Percentiles rank a stretch among this genome's conserved stretches.
phyloP scores from a whole-genome alignment of 2,113 vertebrate genomes.

The Alectura lathami region DNA sequence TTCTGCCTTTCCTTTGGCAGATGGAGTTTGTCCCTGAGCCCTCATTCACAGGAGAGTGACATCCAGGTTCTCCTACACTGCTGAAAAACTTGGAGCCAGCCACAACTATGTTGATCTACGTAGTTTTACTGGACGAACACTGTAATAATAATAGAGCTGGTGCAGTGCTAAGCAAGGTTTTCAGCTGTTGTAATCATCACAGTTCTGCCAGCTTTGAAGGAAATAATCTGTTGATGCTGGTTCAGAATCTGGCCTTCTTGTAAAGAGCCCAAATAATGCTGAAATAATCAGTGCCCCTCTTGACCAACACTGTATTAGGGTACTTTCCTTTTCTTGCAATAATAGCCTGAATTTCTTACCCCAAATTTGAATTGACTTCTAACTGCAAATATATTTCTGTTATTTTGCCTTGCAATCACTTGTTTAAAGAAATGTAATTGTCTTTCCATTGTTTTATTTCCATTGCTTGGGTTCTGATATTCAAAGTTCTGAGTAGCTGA shows the following conservation, averaged over 20 bases:
- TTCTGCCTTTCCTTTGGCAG: not conserved
- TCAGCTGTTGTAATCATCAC: constrained; percentile 17
- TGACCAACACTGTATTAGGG: not conserved
- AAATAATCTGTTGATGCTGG: not conserved
- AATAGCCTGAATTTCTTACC: not conserved
- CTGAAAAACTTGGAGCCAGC: not conserved
- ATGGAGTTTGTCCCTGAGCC: not conserved
- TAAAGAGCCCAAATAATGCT: not conserved
- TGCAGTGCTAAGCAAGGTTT: not conserved
- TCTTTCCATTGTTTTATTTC: constrained; percentile 29
- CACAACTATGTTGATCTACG: not conserved
- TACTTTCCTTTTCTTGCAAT: not conserved
- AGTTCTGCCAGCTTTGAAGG: not conserved
- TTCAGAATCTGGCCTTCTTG: not conserved
- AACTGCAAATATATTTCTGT: not conserved
- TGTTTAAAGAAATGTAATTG: not conserved
- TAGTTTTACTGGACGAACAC: constrained; percentile 26
- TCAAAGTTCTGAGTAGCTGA: not conserved
- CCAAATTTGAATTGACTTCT: not conserved
- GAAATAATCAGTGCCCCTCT: not conserved
- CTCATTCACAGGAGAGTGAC: not conserved
- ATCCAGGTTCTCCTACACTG: constrained; percentile 23
- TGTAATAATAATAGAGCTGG: not conserved
- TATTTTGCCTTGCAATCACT: not conserved
- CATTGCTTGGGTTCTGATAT: not conserved